Percentiles rank a stretch among this genome's conserved stretches.
Evolutionary conservation across 1,140 invertebrate species (phyloP).

Genomic region (Charaxes varanes): DNA sequence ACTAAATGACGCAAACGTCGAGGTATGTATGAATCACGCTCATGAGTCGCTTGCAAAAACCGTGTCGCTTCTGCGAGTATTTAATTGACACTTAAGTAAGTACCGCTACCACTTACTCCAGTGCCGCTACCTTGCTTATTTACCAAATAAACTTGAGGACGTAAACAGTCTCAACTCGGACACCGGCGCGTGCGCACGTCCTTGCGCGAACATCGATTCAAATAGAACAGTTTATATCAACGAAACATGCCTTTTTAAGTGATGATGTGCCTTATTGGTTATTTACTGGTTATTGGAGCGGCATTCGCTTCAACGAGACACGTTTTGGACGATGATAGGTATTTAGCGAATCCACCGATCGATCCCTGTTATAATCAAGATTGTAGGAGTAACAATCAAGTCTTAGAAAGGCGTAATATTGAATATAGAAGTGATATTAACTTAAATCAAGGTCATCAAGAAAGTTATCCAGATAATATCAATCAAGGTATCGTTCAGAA

Average conservation of each 20-base stretch:
- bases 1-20: neutral
- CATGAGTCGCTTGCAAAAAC: neutral
- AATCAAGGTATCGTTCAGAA: neutral
- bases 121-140: conserved; percentile 15
- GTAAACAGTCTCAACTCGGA: conserved; percentile 24
- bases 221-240: too few relatives aligned
- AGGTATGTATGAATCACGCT: neutral
- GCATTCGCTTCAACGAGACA: conserved; percentile 8
- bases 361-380: neutral
- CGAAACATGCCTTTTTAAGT: conserved; percentile 10
- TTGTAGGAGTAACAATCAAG: neutral
- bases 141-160: conserved; percentile 6
- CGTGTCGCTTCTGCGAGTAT: conserved; percentile 8
- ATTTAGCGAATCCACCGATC: conserved; percentile 1
- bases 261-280: conserved; percentile 14
- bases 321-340: conserved; percentile 1
- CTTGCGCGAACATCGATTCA: neutral
- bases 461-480: neutral
- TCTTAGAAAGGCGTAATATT: conserved; percentile 1
- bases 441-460: neutral
- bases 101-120: too few relatives aligned
- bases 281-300: conserved; percentile 12
- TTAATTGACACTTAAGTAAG: conserved; percentile 4
- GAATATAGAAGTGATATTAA: neutral
- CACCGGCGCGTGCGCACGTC: conserved; percentile 14